Evolutionary conservation across 2,888 invertebrate genomes (phyloP).

Genomic region (Rhagonycha fulva): DNA sequence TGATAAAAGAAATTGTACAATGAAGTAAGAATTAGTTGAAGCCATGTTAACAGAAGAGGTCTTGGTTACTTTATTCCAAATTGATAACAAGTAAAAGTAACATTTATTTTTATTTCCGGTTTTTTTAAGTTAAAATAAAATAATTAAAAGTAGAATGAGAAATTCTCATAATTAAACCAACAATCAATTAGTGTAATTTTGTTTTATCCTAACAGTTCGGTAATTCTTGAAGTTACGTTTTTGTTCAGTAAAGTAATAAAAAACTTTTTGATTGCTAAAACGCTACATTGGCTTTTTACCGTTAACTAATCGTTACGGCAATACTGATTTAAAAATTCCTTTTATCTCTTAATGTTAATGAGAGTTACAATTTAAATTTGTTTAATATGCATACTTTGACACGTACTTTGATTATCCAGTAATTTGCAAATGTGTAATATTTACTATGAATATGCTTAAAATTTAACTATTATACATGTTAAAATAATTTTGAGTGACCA

Average conservation of each 20-base stretch:
- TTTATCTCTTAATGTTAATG: not conserved
- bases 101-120: not conserved
- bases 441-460: not conserved
- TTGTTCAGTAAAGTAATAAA: not conserved
- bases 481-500: not conserved
- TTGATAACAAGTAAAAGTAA: not conserved
- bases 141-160: not conserved
- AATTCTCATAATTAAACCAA: not conserved
- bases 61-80: not conserved
- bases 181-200: not conserved
- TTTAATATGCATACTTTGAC: not conserved
- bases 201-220: not conserved
- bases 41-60: not conserved
- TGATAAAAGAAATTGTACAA: not conserved
- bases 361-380: not conserved
- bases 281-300: not conserved
- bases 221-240: not conserved
- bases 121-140: not conserved
- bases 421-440: not conserved
- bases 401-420: not conserved
- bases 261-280: not conserved
- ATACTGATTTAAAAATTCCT: not conserved
- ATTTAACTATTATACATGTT: not conserved
- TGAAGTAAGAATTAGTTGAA: not conserved
- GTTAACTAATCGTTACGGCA: not conserved